Evolutionary conservation across 1,140 invertebrate species (phyloP), one percentile per base, ranked within the genome.

Genomic region (Drosophila fuyamai): DNA sequence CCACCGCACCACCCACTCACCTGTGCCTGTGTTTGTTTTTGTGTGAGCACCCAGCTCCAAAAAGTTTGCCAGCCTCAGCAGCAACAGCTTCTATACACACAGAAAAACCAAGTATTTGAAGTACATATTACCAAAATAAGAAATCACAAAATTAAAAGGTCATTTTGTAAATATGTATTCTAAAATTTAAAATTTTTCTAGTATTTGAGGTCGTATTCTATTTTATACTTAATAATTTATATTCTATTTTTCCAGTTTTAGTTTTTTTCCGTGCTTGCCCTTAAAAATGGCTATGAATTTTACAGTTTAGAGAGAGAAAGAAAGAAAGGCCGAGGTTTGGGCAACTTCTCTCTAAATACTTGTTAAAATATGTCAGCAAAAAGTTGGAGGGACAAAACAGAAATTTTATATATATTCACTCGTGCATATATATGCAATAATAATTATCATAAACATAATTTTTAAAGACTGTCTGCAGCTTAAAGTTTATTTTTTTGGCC

Each of bases 241-340:
- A 32, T 8, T 32, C 2, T 8, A 7, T 32, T 32, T 32, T 32
- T 7, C 0, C 6, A 32, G 2, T 1, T 7, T 2, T 1, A 1
- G 4, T 32, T 67, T 67, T 18, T 50, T 1, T 7, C 36, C 7
- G 36, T 63, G 44, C n/a, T 16, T 16, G 44, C 27, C 53, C 27
- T 41, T 61, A 70, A 83, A 79, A 53, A 35, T 27, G 57, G 63
- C 82, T 75, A 82, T 86, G 83, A 79, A 86, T 86, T 82, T 86
- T 79, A 66, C 82, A 85, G 70, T 76, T 57, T 29, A 61, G 61
- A 43, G 36, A 67, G 40, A 61, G 38, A 50, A n/a, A 14, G 36
- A 38, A 38, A 38, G 36, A n/a, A 56, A 8, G 16, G 13, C 41
- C 32, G 18, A 66, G n/a, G 35, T 46, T 63, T 23, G 66, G 35